phyloP scores from a whole-genome alignment of 2,888 invertebrate species.

The Drosophila melanosoma region DNA sequence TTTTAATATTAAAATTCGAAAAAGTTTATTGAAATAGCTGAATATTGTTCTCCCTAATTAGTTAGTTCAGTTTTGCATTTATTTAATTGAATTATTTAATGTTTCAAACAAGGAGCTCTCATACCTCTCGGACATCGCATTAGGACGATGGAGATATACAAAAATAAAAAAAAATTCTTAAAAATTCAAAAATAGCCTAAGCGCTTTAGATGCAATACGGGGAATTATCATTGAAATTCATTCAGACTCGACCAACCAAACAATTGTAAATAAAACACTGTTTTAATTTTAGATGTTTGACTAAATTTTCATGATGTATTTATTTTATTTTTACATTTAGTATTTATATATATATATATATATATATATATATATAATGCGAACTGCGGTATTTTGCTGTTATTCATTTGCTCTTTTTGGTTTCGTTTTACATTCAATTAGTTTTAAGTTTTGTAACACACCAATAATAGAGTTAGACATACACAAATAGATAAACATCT shows the following conservation, averaged over 20 bases:
- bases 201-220: no score
- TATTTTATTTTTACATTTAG: slow-evolving; percentile 48
- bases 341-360: slow-evolving; percentile 27
- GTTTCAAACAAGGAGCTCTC: no score
- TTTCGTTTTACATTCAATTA: slow-evolving; percentile 43
- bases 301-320: slow-evolving; percentile 79
- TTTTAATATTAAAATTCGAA: no score
- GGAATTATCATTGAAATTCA: neutral
- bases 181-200: no score
- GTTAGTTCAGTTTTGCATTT: no score
- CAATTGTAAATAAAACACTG: slow-evolving; percentile 33
- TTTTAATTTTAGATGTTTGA: slow-evolving; percentile 64
- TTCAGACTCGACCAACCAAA: neutral
- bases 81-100: no score
- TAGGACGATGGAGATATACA: no score
- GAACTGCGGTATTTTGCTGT: slow-evolving; percentile 41
- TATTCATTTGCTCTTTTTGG: slow-evolving; percentile 17
- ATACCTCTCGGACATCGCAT: no score
- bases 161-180: no score
- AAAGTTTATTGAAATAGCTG: no score
- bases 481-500: slow-evolving; percentile 14
- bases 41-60: no score
- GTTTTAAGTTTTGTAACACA: slow-evolving; percentile 35
- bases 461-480: slow-evolving; percentile 24
- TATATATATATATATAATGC: slow-evolving; percentile 36